Percentiles rank a stretch among this genome's conserved stretches.
These are phyloP conservation scores for Otis tarda DNA, from an alignment of 2,113 vertebrate species.

Conservation along the genomic window DNA sequence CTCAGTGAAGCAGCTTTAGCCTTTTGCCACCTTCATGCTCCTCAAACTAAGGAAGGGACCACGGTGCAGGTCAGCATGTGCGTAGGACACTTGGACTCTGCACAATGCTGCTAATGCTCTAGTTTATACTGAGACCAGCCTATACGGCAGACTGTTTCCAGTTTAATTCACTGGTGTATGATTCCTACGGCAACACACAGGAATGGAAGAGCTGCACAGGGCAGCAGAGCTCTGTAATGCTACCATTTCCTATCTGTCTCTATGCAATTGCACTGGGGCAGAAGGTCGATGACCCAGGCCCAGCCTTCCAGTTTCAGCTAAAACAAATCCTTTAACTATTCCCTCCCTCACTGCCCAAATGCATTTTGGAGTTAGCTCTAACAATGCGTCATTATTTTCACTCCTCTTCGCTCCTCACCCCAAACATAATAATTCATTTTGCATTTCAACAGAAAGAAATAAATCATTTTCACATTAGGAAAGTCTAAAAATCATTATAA, in stretches of 20 bases:
- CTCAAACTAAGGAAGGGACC: neutral
- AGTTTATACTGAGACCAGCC: neutral
- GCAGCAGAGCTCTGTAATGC: neutral
- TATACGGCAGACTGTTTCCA: neutral
- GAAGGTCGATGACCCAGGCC: neutral
- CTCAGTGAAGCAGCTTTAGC: neutral
- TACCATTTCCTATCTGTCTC: neutral
- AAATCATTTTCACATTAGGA: neutral
- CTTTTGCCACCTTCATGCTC: neutral
- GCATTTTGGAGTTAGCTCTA: neutral
- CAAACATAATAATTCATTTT: neutral
- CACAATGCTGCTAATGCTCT: too few species aligned
- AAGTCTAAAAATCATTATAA: neutral
- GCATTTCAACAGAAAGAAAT: neutral
- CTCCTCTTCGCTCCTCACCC: neutral
- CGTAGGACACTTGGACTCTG: neutral
- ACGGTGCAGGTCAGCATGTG: neutral
- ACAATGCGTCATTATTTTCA: neutral
- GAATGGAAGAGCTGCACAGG: neutral
- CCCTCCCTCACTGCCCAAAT: neutral
- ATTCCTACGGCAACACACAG: neutral
- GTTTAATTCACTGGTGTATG: neutral
- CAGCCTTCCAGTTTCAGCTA: neutral
- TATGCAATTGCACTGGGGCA: neutral
- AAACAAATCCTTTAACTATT: neutral